Conservation (phyloP, 2,888 invertebrate genomes). For the Polymixis flavicincta region DNA sequence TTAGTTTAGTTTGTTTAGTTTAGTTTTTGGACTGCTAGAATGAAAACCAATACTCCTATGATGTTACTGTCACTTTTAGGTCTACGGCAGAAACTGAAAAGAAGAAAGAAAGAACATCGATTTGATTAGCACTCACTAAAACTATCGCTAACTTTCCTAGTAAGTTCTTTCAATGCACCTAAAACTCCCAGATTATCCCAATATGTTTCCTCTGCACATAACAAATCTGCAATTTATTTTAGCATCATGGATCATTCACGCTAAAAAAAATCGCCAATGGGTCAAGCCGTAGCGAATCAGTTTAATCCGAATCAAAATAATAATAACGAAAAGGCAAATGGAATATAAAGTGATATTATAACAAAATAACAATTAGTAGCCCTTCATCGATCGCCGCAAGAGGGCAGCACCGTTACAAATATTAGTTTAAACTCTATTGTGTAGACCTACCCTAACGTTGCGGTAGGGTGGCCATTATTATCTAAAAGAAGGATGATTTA, state of each 20-base stretch:
- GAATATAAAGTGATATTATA: conserved; percentile 65
- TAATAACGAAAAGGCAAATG: conserved; percentile 70
- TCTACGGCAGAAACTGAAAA: neutral
- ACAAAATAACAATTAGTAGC: conserved; percentile 78
- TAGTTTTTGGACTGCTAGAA: too few species aligned
- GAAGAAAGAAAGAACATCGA: too few species aligned
- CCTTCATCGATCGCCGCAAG: conserved; percentile 64
- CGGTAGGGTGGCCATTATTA: conserved; percentile 39
- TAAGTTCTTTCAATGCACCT: neutral
- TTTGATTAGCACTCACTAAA: too few species aligned
- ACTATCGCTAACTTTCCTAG: neutral
- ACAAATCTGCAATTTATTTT: conserved; percentile 18
- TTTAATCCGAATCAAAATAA: conserved; percentile 50
- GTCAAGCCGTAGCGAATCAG: conserved; percentile 45
- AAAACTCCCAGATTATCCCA: neutral
- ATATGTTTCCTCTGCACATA: neutral
- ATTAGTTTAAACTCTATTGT: conserved; percentile 67
- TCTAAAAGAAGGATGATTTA: conserved; percentile 29
- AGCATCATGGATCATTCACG: conserved; percentile 22
- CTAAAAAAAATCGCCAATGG: conserved; percentile 1
- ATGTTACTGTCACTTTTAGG: too few species aligned
- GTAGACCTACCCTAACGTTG: conserved; percentile 68
- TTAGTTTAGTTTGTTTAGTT: too few species aligned
- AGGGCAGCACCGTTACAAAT: conserved; percentile 60
- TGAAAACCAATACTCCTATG: too few species aligned